Evolutionary conservation across 2,113 vertebrate genomes (phyloP), one percentile per base, ranked within the genome.

Genomic region (Haplotaxodon microlepis): DNA sequence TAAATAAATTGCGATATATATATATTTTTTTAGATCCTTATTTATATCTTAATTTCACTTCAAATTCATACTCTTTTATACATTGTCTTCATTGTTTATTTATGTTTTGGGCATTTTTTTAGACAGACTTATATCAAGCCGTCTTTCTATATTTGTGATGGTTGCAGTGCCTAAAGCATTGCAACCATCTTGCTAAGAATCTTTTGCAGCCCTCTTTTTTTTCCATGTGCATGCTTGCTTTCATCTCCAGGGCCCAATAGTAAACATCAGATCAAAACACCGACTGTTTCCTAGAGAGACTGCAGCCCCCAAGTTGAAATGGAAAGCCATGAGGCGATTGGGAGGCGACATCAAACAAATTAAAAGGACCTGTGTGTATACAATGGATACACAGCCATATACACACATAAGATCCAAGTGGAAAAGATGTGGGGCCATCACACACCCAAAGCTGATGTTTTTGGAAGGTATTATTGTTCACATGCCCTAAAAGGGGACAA

Each of bases 271-370:
- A 89, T 81, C 91, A 91, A 91, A 94, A 94, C 93, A 92, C 88
- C 66, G 83, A 92, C 92, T 73, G 86, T 94, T 96, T 96, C 94
- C 95, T 94, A 95, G 95, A 96, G 95, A 91, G 90, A 90, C 12
- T 78, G 40, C 69, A 88, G 84, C 92, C 86, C 71, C 31, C 29
- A 12, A 88, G 76, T 92, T 27, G 45, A 90, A 93, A 95, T 93
- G 93, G 94, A 95, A 95, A 94, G 81, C 91, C 90, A 92, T 53
- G 13, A 94, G 88, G 85, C 47, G 88, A 90, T 93, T 88, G 86
- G 90, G 90, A 91, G 87, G 88, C 88, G 90, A 95, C 92, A 94
- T 95, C 94, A 96, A 96, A 97, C 94, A 97, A 96, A 97, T 95
- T 93, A 96, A 96, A 96, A 92, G 92, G 94, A 93, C 82, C 76